Conservation (phyloP, 2,797 vertebrate species). For the Sternotherus odoratus region DNA sequence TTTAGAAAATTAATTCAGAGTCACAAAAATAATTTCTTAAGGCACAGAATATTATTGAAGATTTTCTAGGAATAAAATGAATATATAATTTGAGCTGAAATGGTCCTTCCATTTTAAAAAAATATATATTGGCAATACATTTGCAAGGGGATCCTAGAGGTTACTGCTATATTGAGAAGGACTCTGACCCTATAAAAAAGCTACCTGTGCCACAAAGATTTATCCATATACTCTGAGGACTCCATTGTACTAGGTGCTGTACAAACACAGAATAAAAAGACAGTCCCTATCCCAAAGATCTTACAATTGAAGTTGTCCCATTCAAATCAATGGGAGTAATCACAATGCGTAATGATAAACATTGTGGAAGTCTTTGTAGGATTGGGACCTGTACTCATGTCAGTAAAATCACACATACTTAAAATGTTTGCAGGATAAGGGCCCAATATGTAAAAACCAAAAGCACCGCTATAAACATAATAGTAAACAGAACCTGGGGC, state of each 20-base stretch:
- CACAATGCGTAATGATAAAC: neutral
- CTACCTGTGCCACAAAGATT: neutral
- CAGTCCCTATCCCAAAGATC: neutral
- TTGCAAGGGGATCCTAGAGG: neutral
- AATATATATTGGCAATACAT: neutral
- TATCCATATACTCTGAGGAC: accelerated
- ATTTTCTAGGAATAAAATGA: neutral
- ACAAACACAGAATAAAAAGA: neutral
- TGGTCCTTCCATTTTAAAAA: accelerated
- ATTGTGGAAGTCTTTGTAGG: neutral
- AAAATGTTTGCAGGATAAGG: neutral
- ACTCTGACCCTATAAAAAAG: accelerated
- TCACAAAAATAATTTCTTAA: neutral
- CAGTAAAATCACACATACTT: neutral
- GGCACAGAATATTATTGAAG: neutral
- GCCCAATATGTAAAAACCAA: neutral
- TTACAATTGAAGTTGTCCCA: neutral
- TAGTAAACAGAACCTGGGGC: neutral
- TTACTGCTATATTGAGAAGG: neutral
- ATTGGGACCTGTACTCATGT: neutral
- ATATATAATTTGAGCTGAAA: neutral
- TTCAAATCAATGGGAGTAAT: neutral
- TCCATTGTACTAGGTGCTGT: neutral
- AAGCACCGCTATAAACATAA: neutral
- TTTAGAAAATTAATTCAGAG: neutral